These are phyloP conservation scores for Ophioninae sp. DNA, from an alignment of 2,888 invertebrate species.

Conservation along the genomic window DNA sequence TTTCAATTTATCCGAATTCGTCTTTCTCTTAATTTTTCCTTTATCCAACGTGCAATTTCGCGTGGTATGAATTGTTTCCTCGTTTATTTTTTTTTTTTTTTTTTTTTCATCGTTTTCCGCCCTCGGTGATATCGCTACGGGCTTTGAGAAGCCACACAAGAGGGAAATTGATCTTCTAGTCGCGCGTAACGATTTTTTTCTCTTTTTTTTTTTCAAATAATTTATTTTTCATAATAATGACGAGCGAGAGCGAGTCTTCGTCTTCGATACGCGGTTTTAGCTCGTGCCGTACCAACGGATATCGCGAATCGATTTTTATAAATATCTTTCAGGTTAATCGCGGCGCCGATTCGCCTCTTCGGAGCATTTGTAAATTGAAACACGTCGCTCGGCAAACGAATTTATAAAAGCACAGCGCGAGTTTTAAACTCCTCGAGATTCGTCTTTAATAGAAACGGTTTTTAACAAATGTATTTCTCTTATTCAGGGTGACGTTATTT, in stretches of 20 bases:
- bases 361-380: conserved; percentile 12
- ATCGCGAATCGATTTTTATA: conserved; percentile 18
- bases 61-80: conserved; percentile 1
- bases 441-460: not conserved
- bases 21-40: not conserved
- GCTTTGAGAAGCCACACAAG: conserved; percentile 7
- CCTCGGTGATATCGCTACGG: not conserved
- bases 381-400: not conserved
- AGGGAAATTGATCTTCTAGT: not conserved
- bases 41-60: conserved; percentile 3
- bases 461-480: not conserved
- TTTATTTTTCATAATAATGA: conserved; percentile 32
- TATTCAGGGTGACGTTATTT: not conserved
- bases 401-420: not conserved
- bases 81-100: conserved; percentile 3
- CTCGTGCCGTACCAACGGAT: not conserved
- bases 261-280: conserved; percentile 2
- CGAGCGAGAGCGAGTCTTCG: conserved; percentile 28
- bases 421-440: not conserved
- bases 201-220: conserved; percentile 11
- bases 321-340: conserved; percentile 6
- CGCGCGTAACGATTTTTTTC: not conserved
- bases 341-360: not conserved
- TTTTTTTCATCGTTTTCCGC: not conserved
- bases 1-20: conserved; percentile 1